Evolutionary conservation across 2,888 invertebrate species (phyloP).

Genomic region (Tinea semifulvella): DNA sequence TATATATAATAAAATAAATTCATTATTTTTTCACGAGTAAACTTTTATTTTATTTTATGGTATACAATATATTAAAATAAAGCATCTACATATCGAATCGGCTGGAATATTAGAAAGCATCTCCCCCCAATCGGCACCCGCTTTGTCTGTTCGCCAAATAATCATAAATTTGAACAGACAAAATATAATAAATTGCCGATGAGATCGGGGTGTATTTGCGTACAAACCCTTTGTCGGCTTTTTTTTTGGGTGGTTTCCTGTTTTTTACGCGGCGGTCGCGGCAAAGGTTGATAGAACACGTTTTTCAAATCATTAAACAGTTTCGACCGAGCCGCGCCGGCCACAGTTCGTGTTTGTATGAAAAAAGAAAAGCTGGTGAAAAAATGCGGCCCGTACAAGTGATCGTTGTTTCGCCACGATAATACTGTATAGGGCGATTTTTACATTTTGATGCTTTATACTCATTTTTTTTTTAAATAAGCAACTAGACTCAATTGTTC

Average conservation of each 20-base stretch:
- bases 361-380: slow-evolving; percentile 39
- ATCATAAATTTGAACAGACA: slow-evolving; percentile 64
- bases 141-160: slow-evolving; percentile 59
- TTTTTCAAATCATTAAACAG: slow-evolving; percentile 68
- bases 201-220: slow-evolving; percentile 34
- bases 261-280: slow-evolving; percentile 13
- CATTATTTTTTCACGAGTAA: too few relatives aligned
- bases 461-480: slow-evolving; percentile 16
- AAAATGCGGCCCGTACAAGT: slow-evolving; percentile 30
- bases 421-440: slow-evolving; percentile 28
- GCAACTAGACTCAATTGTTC: too few relatives aligned
- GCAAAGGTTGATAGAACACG: slow-evolving; percentile 66
- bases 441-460: slow-evolving; percentile 24
- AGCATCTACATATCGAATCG: slow-evolving; percentile 27
- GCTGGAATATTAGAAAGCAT: slow-evolving; percentile 35
- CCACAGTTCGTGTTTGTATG: slow-evolving; percentile 39
- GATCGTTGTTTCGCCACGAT: slow-evolving; percentile 46
- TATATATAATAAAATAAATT: too few relatives aligned
- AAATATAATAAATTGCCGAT: slow-evolving; percentile 68
- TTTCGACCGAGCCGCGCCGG: slow-evolving; percentile 40
- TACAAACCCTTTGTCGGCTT: slow-evolving; percentile 59
- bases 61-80: slow-evolving; percentile 28
- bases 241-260: slow-evolving; percentile 62
- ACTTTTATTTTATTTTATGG: too few relatives aligned
- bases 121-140: slow-evolving; percentile 45